These are phyloP conservation scores for Leucoma salicis DNA, from an alignment of 2,888 invertebrate species.

Conservation along the genomic window DNA sequence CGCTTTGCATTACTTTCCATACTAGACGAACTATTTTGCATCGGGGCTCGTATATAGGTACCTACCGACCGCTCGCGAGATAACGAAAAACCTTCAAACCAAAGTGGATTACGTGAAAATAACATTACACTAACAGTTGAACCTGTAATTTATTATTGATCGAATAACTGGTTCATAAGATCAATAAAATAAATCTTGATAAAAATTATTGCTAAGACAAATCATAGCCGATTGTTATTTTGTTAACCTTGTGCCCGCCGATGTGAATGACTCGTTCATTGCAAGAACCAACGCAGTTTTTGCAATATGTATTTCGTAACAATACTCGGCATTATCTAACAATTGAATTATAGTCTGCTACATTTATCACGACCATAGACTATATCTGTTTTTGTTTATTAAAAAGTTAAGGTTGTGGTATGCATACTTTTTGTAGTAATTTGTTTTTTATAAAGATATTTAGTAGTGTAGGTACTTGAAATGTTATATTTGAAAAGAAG, in stretches of 20 bases:
- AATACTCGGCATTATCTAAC: conserved; percentile 41
- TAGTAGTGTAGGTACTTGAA: too few species aligned
- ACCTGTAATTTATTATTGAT: too few species aligned
- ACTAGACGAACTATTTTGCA: too few species aligned
- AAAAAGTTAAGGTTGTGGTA: conserved; percentile 22
- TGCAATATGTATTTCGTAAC: conserved; percentile 34
- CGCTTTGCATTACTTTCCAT: too few species aligned
- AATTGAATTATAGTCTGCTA: conserved; percentile 16
- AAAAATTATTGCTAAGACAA: conserved; percentile 11
- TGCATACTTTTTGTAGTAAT: conserved; percentile 23
- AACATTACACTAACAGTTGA: too few species aligned
- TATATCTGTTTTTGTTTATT: conserved; percentile 13
- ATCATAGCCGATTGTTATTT: conserved; percentile 24
- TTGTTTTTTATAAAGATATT: conserved; percentile 20
- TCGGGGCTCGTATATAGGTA: too few species aligned
- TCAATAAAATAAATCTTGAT: conserved; percentile 6
- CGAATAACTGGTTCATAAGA: too few species aligned
- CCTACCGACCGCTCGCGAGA: too few species aligned
- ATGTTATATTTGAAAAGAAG: too few species aligned
- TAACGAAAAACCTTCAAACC: too few species aligned
- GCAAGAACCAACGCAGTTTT: conserved; percentile 36
- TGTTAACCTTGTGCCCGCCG: conserved; percentile 35
- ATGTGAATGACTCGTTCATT: conserved; percentile 43
- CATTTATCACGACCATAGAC: background rate
- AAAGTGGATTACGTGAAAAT: too few species aligned